A percentile compares a stretch with the other conserved stretches of the same genome.
Evolutionary conservation across 2,888 invertebrate species (phyloP).

Genomic region (Coenonympha arcania): DNA sequence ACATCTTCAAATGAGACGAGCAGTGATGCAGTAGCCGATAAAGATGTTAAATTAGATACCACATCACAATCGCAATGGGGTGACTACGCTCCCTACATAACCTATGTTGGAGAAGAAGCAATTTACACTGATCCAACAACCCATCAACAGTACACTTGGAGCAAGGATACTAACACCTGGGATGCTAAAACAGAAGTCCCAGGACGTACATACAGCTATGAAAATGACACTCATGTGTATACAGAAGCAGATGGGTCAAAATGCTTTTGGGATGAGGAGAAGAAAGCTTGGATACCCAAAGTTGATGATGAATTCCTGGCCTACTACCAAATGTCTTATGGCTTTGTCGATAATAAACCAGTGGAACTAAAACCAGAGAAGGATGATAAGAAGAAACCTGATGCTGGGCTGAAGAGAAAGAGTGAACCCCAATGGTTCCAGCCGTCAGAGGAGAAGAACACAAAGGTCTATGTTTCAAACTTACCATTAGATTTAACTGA

Average conservation of each 20-base stretch:
- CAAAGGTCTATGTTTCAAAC: slow-evolving; percentile 96
- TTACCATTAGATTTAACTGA: slow-evolving; percentile 91
- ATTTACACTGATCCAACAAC: slow-evolving; percentile 83
- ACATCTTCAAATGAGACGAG: not conserved
- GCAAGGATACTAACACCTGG: slow-evolving; percentile 69
- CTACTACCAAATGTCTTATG: slow-evolving; percentile 95
- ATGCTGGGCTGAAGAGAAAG: slow-evolving; percentile 69
- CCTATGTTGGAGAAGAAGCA: slow-evolving; percentile 80
- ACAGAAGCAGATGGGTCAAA: slow-evolving; percentile 90
- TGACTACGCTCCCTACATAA: slow-evolving; percentile 75
- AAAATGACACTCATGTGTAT: slow-evolving; percentile 85
- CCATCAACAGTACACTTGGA: slow-evolving; percentile 80
- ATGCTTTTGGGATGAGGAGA: slow-evolving; percentile 92
- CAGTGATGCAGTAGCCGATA: not conserved
- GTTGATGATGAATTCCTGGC: slow-evolving; percentile 98
- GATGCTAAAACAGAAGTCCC: slow-evolving; percentile 44
- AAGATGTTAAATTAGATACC: not conserved
- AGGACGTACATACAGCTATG: slow-evolving; percentile 77
- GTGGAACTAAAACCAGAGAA: slow-evolving; percentile 46
- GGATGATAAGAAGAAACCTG: slow-evolving; percentile 54
- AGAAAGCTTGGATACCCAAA: slow-evolving; percentile 97
- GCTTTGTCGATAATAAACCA: slow-evolving; percentile 79
- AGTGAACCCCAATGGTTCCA: slow-evolving; percentile 91
- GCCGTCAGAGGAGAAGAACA: slow-evolving; percentile 85
- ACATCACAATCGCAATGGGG: slow-evolving; percentile 39